Evolutionary conservation across 2,113 vertebrate species (phyloP).

Genomic region (Mandrillus leucophaeus): DNA sequence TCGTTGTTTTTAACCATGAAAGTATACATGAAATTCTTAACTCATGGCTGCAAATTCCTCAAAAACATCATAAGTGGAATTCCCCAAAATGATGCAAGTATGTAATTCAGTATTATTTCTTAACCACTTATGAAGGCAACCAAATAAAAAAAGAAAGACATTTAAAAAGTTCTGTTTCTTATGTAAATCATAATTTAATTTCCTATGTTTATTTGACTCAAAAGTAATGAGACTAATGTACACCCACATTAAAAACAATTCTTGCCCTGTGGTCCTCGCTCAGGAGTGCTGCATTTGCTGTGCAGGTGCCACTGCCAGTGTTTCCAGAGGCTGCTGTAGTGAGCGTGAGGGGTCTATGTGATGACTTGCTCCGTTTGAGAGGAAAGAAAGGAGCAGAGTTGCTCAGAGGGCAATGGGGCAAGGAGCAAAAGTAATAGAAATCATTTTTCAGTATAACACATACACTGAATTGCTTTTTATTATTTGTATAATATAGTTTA

Average conservation of each 20-base stretch:
- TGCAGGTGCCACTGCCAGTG: rapidly evolving
- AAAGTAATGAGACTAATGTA: background rate
- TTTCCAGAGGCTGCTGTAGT: background rate
- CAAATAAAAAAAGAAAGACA: background rate
- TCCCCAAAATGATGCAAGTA: background rate
- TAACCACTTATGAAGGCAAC: background rate
- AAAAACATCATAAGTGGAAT: conserved; percentile 4
- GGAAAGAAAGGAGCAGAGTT: background rate
- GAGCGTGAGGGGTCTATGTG: background rate
- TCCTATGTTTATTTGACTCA: background rate
- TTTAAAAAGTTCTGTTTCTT: background rate
- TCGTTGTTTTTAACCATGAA: background rate
- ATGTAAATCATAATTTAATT: background rate
- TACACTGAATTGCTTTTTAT: background rate
- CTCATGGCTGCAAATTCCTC: background rate
- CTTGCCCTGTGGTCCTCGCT: background rate
- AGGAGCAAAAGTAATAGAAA: background rate
- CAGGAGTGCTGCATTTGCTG: background rate
- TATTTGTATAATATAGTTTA: background rate
- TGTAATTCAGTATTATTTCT: background rate
- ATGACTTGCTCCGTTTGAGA: background rate
- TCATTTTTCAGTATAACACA: background rate
- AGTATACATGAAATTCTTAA: background rate
- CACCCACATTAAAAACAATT: background rate
- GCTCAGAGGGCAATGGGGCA: background rate